These are phyloP conservation scores for Gymnothorax javanicus DNA, from an alignment of 2,797 vertebrate species.

Conservation along the genomic window DNA sequence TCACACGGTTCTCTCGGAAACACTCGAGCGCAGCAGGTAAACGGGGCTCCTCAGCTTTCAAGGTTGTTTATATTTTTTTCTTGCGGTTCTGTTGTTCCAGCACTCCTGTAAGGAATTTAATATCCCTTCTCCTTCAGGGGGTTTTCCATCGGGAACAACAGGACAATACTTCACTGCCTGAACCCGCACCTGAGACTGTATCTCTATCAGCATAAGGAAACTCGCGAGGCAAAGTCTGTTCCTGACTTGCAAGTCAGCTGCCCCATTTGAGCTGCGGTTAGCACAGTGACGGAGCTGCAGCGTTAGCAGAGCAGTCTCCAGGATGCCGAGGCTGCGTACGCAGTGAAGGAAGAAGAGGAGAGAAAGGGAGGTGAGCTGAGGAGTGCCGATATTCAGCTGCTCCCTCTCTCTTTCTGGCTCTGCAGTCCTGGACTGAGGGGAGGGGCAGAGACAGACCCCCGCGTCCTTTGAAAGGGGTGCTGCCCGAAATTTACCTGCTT, in stretches of 20 bases:
- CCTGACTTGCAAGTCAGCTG: constrained; percentile 46
- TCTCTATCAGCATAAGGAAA: constrained; percentile 64
- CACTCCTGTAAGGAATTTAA: background rate
- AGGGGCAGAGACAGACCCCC: constrained; percentile 64
- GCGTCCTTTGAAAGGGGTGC: constrained; percentile 56
- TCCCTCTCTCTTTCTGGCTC: background rate
- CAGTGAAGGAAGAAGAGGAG: constrained; percentile 15
- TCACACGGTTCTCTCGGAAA: constrained; percentile 67
- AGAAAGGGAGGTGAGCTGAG: constrained; percentile 48
- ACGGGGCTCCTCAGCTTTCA: constrained; percentile 17
- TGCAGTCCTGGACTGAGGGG: constrained; percentile 38
- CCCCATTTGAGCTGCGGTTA: background rate
- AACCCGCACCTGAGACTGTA: constrained; percentile 48
- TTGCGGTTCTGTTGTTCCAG: background rate
- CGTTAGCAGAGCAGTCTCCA: constrained; percentile 35
- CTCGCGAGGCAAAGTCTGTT: constrained; percentile 50
- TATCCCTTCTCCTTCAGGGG: background rate
- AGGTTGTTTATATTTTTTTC: constrained; percentile 18
- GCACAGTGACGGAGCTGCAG: constrained; percentile 34
- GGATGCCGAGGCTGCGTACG: constrained; percentile 38
- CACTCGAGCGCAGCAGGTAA: constrained; percentile 53
- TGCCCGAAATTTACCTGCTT: constrained; percentile 15
- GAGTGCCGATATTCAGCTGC: constrained; percentile 35
- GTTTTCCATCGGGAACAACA: constrained; percentile 51
- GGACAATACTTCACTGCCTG: constrained; percentile 41